Evolutionary conservation across 30 jellyfish, hydroid and myxozoan genomes (phyloP).

Genomic region (Aurelia sp.): DNA sequence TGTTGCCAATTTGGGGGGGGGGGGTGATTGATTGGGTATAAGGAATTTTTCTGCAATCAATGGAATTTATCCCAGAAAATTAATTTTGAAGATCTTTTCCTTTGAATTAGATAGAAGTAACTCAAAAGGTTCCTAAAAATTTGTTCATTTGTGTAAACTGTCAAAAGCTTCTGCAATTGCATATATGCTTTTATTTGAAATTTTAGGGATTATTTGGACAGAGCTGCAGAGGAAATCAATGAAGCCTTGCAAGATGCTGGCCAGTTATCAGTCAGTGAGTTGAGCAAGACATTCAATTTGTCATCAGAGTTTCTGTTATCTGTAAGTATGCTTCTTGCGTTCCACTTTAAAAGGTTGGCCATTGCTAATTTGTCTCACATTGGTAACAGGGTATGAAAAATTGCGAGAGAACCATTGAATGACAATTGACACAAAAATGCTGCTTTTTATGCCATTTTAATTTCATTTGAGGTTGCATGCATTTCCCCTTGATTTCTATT

Average conservation of each 20-base stretch:
- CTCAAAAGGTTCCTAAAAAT: no score
- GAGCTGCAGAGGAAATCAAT: slow-evolving; percentile 96
- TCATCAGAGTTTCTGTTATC: slow-evolving; percentile 83
- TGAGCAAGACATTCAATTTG: slow-evolving; percentile 88
- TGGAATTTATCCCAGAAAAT: no score
- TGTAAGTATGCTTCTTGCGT: slow-evolving; percentile 49
- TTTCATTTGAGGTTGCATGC: background rate
- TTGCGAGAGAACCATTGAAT: background rate
- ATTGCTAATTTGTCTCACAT: no score
- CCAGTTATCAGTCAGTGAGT: slow-evolving; percentile 87
- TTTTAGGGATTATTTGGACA: slow-evolving; percentile 86
- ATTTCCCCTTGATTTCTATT: background rate
- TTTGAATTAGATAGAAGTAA: no score
- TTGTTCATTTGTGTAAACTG: no score
- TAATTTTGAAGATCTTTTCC: no score
- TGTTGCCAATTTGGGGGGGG: no score
- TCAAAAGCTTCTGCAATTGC: background rate
- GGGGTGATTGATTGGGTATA: no score
- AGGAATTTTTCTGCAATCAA: no score
- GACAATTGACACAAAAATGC: background rate
- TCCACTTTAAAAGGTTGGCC: no score
- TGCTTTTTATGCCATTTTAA: background rate
- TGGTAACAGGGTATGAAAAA: background rate
- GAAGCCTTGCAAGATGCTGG: slow-evolving; percentile 98
- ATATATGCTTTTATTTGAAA: background rate